These are phyloP conservation scores for Tragelaphus imberbis DNA, from an alignment of 2,113 vertebrate species.

Conservation along the genomic window DNA sequence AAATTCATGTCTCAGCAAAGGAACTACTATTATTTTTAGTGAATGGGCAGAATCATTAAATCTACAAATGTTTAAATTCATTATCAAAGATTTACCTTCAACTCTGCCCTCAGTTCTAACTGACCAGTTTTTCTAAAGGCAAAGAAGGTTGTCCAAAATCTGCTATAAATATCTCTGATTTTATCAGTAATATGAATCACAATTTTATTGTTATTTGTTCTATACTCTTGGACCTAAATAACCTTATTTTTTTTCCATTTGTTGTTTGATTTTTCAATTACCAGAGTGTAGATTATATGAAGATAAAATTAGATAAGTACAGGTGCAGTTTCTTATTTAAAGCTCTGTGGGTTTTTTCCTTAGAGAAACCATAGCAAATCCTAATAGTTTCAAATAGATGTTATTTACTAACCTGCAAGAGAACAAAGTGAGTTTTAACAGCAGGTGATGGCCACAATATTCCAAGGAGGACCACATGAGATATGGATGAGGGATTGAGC, in stretches of 20 bases:
- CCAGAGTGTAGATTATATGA: background rate
- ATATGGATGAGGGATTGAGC: constrained; percentile 16
- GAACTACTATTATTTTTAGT: background rate
- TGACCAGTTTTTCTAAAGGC: background rate
- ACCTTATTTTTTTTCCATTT: constrained; percentile 25
- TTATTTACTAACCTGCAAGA: constrained; percentile 61
- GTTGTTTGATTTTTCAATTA: constrained; percentile 60
- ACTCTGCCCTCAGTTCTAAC: background rate
- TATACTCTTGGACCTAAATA: background rate
- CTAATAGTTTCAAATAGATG: constrained; percentile 57
- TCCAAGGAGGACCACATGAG: constrained; percentile 43
- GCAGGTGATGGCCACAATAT: constrained; percentile 47
- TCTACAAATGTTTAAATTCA: background rate
- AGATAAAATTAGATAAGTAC: constrained; percentile 26
- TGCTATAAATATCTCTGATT: constrained; percentile 43
- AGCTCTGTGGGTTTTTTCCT: constrained; percentile 38
- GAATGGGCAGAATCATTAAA: background rate
- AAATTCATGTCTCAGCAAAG: background rate
- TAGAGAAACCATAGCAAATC: constrained; percentile 53
- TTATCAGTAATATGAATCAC: constrained; percentile 18
- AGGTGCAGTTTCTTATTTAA: constrained; percentile 65
- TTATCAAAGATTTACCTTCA: background rate
- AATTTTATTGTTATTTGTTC: constrained; percentile 38
- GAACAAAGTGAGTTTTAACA: constrained; percentile 59
- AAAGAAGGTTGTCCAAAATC: background rate